phyloP scores from a whole-genome alignment of 2,113 vertebrate genomes.

The Candoia aspera region DNA sequence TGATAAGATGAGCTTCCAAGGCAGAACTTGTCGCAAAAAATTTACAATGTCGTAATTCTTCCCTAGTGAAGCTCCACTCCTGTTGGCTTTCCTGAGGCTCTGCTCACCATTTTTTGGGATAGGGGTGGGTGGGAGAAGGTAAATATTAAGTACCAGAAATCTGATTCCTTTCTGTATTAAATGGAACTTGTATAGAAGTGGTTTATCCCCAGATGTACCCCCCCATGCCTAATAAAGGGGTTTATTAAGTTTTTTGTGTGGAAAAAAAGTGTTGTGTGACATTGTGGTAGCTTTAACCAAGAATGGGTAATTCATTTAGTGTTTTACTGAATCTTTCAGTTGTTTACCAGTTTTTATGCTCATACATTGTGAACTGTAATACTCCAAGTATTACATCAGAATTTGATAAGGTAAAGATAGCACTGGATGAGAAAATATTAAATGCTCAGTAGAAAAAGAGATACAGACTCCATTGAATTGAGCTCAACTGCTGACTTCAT shows the following conservation, averaged over 20 bases:
- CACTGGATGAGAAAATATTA: background rate
- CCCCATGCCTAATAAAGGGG: too few species aligned
- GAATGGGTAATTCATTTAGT: background rate
- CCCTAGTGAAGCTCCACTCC: background rate
- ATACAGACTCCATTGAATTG: background rate
- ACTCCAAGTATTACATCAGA: background rate
- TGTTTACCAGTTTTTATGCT: background rate
- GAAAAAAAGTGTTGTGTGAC: background rate
- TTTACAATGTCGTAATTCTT: background rate
- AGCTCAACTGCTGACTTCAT: background rate
- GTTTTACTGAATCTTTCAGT: background rate
- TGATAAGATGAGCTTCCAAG: background rate
- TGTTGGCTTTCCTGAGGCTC: background rate
- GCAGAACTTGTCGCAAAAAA: background rate
- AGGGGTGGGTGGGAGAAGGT: background rate
- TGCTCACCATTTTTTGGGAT: background rate
- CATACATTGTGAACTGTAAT: background rate
- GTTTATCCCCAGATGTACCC: too few species aligned
- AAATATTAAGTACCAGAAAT: background rate
- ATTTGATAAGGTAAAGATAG: background rate
- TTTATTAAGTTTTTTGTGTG: too few species aligned
- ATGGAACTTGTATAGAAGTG: too few species aligned
- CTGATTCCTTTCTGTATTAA: too few species aligned
- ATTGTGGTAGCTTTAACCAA: background rate
- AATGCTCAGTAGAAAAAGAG: background rate